phyloP scores from a whole-genome alignment of 1,140 invertebrate species.

The Idris sp. region DNA sequence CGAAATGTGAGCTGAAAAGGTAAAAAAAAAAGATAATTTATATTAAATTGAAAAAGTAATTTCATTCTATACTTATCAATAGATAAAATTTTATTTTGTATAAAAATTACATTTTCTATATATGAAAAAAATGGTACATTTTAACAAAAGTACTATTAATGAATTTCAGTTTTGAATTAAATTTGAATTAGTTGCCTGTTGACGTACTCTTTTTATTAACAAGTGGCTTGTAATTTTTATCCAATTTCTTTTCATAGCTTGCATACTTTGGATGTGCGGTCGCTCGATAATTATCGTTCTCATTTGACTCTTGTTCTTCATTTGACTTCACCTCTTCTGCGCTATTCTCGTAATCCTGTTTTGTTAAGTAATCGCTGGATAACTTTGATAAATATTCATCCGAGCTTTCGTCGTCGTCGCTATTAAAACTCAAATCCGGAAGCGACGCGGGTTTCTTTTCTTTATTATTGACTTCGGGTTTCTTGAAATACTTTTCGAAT shows the following conservation, averaged over 20 bases:
- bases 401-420: constrained; percentile 35
- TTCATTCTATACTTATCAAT: too few relatives aligned
- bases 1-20: too few relatives aligned
- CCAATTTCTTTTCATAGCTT: constrained; percentile 68
- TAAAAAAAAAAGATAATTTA: too few relatives aligned
- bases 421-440: constrained; percentile 31
- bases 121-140: too few relatives aligned
- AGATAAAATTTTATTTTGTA: too few relatives aligned
- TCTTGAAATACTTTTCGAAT: constrained; percentile 62
- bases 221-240: constrained; percentile 62
- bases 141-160: too few relatives aligned
- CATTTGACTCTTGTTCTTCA: constrained; percentile 47
- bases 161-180: too few relatives aligned
- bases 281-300: constrained; percentile 22
- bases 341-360: constrained; percentile 58
- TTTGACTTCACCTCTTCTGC: constrained; percentile 61
- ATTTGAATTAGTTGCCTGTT: constrained; percentile 64
- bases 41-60: too few relatives aligned
- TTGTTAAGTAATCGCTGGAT: constrained; percentile 22
- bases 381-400: constrained; percentile 54
- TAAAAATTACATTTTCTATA: too few relatives aligned
- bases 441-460: constrained; percentile 34
- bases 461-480: constrained; percentile 37
- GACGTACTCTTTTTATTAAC: constrained; percentile 46
- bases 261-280: constrained; percentile 40